Evolutionary conservation across 2,888 invertebrate species (phyloP).

Genomic region (Scaptomyza caliginosa): DNA sequence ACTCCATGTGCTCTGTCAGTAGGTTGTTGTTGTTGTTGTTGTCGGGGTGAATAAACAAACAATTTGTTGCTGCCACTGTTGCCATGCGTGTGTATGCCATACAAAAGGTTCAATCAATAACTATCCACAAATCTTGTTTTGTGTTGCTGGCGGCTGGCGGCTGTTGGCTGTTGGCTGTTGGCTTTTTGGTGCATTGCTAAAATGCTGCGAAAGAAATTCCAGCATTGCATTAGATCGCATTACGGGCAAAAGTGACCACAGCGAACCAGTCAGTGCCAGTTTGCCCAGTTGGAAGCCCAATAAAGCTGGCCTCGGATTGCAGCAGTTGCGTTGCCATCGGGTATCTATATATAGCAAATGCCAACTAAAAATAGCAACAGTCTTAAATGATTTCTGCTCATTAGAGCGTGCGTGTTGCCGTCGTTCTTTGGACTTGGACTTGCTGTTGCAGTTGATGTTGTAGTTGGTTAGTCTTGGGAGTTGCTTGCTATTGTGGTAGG

Average conservation of each 20-base stretch:
- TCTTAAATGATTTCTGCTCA: constrained; percentile 80
- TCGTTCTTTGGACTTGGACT: constrained; percentile 42
- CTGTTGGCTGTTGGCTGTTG: neutral
- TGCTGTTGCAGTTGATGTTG: too few species aligned
- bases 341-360: constrained; percentile 75
- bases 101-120: too few species aligned
- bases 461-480: constrained; percentile 28
- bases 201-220: constrained; percentile 56
- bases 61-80: constrained; percentile 2
- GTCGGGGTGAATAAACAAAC: neutral
- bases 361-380: constrained; percentile 72
- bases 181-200: constrained; percentile 37
- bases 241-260: constrained; percentile 43
- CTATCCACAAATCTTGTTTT: too few species aligned
- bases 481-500: neutral
- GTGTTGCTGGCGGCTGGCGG: too few species aligned
- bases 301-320: constrained; percentile 67
- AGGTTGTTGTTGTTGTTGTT: too few species aligned
- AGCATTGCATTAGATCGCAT: constrained; percentile 71
- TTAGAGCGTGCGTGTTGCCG: constrained; percentile 78
- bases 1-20: constrained; percentile 37
- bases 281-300: constrained; percentile 68
- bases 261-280: constrained; percentile 51
- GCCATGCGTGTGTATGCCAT: neutral
- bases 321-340: constrained; percentile 13